A percentile compares a stretch with the other conserved stretches of the same genome.
Conservation (phyloP, 2,113 vertebrate species). For the Percopsis transmontana region DNA sequence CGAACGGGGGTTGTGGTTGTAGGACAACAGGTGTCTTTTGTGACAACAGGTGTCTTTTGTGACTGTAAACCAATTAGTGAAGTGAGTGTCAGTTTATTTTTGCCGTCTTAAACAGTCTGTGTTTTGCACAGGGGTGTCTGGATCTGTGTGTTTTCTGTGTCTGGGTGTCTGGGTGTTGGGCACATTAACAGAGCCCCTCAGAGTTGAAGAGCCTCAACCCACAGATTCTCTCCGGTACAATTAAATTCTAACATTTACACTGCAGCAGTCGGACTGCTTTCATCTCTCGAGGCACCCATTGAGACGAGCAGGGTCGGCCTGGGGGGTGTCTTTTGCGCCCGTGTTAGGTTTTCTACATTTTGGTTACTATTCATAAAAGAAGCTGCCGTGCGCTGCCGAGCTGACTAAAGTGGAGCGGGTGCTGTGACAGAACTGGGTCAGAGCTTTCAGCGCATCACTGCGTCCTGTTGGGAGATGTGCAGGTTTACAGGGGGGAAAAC, state of each 20-base stretch:
- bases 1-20: too few relatives aligned
- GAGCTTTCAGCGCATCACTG: slow-evolving; percentile 33
- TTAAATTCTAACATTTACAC: slow-evolving; percentile 11
- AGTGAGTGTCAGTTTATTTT: not conserved
- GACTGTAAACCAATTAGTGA: slow-evolving; percentile 15
- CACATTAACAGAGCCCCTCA: not conserved
- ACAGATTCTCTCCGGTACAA: slow-evolving; percentile 11
- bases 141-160: not conserved
- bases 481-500: slow-evolving; percentile 48
- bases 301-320: not conserved
- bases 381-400: slow-evolving; percentile 17
- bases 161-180: not conserved
- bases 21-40: not conserved
- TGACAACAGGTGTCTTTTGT: not conserved
- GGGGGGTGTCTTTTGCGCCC: not conserved
- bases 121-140: slow-evolving; percentile 1
- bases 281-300: slow-evolving; percentile 3
- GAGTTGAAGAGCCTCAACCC: slow-evolving; percentile 14
- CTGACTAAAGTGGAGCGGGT: slow-evolving; percentile 49
- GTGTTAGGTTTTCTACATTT: slow-evolving; percentile 19
- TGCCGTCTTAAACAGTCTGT: too few relatives aligned
- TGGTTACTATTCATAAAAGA: slow-evolving; percentile 39
- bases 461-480: slow-evolving; percentile 59
- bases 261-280: not conserved
- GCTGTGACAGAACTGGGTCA: slow-evolving; percentile 78